Base-by-base conservation (phyloP, 2,797 vertebrate species). In the Cetoscarus ocellatus region DNA sequence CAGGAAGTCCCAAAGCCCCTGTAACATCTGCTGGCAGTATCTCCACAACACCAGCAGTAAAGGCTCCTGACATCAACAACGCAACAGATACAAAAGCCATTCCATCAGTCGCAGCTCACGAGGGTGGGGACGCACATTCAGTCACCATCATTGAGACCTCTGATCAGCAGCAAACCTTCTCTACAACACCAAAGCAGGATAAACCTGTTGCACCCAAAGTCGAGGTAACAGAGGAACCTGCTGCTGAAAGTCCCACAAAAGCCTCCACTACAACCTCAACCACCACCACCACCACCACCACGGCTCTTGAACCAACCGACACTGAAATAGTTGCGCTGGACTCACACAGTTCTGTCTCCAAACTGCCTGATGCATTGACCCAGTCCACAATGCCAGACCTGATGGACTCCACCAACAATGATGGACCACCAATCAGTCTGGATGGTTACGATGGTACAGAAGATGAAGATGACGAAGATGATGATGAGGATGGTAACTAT, bases 121-220 rank as follows among this genome's bases (percentile, higher is more conserved):
- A 0, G 0, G n/a, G 0, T 0, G 0, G 0, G 0, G 6, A 13
- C 0, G 0, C 0, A 0, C 0, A 9, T 13, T 3, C 6, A 3
- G 0, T 5, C 1, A 0, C 0, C 5, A 0, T 65, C 27, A 4
- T 84, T 0, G 71, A 0, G 1, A 1, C 1, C 6, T 89, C 87
- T 56, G 43, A 39, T 0, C 0, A 0, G 0, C 2, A 0, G 3
- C 0, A 5, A 19, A 0, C 0, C 2, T 1, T n/a, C n/a, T n/a
- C 15, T 1, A 3, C 1, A 48, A 10, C 2, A 7, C 0, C 18
- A 35, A 11, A 6, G 1, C 1, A 1, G 0, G 10, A 0, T 3
- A 1, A 10, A 10, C 2, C 6, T 0, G 0, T 0, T 1, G 0
- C 0, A 6, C 1, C 0, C 0, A 0, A 0, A 0, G 39, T 0